A percentile compares a stretch with the other conserved stretches of the same genome.
Evolutionary conservation across 1,140 invertebrate genomes (phyloP).

Genomic region (Microplitis demolitor): DNA sequence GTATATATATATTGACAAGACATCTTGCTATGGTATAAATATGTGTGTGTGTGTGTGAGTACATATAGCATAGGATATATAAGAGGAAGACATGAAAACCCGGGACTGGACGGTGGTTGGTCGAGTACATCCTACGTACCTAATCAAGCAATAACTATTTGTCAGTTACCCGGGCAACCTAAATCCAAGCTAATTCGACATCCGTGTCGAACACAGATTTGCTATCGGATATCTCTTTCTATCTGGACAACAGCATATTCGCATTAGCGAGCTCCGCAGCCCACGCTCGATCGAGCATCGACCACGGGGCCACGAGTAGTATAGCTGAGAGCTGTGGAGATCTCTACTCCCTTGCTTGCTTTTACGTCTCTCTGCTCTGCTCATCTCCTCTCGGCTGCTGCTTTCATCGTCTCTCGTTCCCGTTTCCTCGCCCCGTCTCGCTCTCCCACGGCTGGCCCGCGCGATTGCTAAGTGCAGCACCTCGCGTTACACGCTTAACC

Average conservation of each 20-base stretch:
- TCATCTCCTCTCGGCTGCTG: not conserved
- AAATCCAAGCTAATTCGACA: conserved; percentile 65
- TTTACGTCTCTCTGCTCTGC: conserved; percentile 17
- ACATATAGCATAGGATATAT: too few species aligned
- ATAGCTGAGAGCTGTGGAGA: too few species aligned
- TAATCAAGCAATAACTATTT: conserved; percentile 65
- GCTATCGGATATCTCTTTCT: conserved; percentile 64
- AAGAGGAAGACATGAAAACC: conserved; percentile 6
- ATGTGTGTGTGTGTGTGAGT: too few species aligned
- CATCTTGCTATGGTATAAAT: too few species aligned
- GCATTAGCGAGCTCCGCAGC: conserved; percentile 61
- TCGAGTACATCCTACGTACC: conserved; percentile 52
- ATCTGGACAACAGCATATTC: conserved; percentile 64
- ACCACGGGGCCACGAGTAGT: conserved; percentile 33
- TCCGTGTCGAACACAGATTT: conserved; percentile 63
- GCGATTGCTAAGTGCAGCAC: conserved; percentile 3
- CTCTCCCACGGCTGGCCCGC: conserved; percentile 11
- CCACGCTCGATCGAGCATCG: conserved; percentile 61
- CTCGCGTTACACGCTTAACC: not conserved
- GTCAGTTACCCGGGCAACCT: conserved; percentile 62
- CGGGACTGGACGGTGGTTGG: conserved; percentile 35
- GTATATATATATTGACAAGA: too few species aligned
- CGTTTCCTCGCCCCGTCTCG: conserved; percentile 34
- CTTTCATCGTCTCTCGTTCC: conserved; percentile 19
- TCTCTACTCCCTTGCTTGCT: conserved; percentile 33